A percentile compares a stretch with the other conserved stretches of the same genome.
phyloP scores from a whole-genome alignment of 2,888 invertebrate genomes.

The Oegoconia quadripuncta region DNA sequence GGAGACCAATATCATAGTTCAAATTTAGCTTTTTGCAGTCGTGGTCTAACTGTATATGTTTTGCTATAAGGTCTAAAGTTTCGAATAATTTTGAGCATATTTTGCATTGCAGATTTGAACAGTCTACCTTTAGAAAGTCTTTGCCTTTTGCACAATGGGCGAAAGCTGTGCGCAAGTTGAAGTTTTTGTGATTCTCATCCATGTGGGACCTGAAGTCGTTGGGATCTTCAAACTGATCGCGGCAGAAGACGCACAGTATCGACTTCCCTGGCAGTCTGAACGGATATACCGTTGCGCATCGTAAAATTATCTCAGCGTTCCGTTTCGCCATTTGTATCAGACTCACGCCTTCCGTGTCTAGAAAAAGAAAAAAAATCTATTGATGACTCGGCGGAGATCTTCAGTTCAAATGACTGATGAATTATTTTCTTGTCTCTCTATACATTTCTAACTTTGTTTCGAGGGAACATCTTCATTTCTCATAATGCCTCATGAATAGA shows the following conservation, averaged over 20 bases:
- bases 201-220: constrained; percentile 49
- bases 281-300: constrained; percentile 61
- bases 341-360: constrained; percentile 45
- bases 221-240: constrained; percentile 53
- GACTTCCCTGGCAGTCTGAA: constrained; percentile 55
- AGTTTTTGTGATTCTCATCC: constrained; percentile 41
- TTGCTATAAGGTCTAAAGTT: constrained; percentile 40
- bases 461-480: too few species aligned
- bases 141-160: constrained; percentile 47
- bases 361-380: constrained; percentile 56
- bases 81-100: constrained; percentile 40
- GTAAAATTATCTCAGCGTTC: constrained; percentile 62
- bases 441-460: background rate
- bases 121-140: constrained; percentile 61
- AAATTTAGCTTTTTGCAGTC: constrained; percentile 37
- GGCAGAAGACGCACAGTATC: constrained; percentile 65
- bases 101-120: constrained; percentile 50
- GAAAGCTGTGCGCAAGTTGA: constrained; percentile 55
- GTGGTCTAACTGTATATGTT: constrained; percentile 47
- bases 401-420: background rate
- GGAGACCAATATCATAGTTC: constrained; percentile 47
- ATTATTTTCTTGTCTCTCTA: background rate
- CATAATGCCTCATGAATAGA: too few species aligned
- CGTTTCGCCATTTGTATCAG: constrained; percentile 43
- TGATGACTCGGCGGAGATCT: constrained; percentile 32